These are phyloP conservation scores for Platanista minor DNA, from an alignment of 2,113 vertebrate genomes.

Conservation along the genomic window DNA sequence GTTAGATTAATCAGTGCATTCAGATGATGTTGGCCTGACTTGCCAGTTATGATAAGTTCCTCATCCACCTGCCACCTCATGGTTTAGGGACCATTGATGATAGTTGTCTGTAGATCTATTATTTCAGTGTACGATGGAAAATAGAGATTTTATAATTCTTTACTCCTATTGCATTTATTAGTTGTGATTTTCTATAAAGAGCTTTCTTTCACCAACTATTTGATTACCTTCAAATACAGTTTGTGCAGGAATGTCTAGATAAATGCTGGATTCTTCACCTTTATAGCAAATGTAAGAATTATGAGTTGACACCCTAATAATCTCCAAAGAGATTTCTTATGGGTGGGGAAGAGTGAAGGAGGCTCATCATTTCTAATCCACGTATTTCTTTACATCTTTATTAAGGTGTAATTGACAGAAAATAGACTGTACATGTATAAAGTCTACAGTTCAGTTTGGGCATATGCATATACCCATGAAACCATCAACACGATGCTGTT, in stretches of 20 bases:
- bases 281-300: background rate
- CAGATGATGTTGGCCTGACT: background rate
- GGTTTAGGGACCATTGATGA: background rate
- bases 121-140: background rate
- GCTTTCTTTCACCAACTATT: background rate
- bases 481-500: background rate
- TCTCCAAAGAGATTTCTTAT: background rate
- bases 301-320: background rate
- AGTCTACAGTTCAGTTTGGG: background rate
- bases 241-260: background rate
- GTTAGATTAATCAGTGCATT: background rate
- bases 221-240: background rate
- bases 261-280: background rate
- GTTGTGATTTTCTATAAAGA: background rate
- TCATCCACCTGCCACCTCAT: background rate
- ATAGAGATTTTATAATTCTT: background rate
- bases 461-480: background rate
- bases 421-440: background rate
- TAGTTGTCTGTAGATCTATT: background rate
- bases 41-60: background rate
- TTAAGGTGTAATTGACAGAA: background rate
- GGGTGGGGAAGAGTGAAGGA: background rate
- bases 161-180: background rate
- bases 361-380: background rate
- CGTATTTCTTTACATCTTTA: background rate